These are phyloP conservation scores for Drosophila funebris DNA, from an alignment of 1,140 invertebrate genomes.

Conservation along the genomic window DNA sequence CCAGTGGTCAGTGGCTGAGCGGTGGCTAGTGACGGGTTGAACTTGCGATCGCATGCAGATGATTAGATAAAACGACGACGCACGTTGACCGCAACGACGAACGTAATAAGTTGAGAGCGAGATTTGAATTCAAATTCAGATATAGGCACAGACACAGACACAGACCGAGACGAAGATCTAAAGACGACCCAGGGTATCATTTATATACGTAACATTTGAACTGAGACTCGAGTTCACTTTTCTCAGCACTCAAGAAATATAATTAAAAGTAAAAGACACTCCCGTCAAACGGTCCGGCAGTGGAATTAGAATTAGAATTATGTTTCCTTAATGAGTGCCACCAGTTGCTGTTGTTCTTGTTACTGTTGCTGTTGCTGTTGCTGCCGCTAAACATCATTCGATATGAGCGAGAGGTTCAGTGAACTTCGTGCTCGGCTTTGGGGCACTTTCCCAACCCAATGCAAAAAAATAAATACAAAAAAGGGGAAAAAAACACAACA, in stretches of 20 bases:
- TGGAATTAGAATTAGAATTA: constrained; percentile 72
- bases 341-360: constrained; percentile 24
- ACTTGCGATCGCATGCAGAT: constrained; percentile 56
- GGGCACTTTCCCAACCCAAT: constrained; percentile 70
- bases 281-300: constrained; percentile 29
- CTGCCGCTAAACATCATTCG: constrained; percentile 75
- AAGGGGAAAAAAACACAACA: constrained; percentile 19
- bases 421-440: constrained; percentile 62
- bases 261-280: constrained; percentile 78
- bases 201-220: constrained; percentile 48
- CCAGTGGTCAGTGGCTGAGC: constrained; percentile 24
- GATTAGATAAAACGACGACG: constrained; percentile 67
- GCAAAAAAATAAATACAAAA: constrained; percentile 31
- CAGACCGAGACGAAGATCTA: constrained; percentile 29
- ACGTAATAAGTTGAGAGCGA: constrained; percentile 37
- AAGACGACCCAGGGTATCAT: constrained; percentile 28
- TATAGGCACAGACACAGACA: constrained; percentile 12
- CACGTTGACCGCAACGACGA: constrained; percentile 75
- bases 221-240: constrained; percentile 44
- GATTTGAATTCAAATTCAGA: too few relatives aligned
- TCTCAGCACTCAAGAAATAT: constrained; percentile 74
- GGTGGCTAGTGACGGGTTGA: constrained; percentile 9
- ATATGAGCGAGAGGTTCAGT: constrained; percentile 68
- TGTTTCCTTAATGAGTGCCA: constrained; percentile 80
- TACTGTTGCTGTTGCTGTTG: constrained; percentile 13